phyloP scores from a whole-genome alignment of 1,140 invertebrate genomes.

The Doryteuthis pealeii region DNA sequence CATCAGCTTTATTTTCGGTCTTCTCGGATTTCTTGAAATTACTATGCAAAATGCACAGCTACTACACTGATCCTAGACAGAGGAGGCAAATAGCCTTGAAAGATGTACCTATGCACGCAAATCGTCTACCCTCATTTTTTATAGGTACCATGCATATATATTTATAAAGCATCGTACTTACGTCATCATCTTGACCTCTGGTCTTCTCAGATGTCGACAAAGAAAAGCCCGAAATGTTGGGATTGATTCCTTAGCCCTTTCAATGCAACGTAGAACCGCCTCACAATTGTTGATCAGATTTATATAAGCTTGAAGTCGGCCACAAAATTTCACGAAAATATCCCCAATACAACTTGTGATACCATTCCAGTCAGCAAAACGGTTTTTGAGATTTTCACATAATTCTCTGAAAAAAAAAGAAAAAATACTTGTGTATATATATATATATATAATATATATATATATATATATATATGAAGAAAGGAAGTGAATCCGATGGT shows the following conservation, averaged over 20 bases:
- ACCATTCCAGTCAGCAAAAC: constrained; percentile 45
- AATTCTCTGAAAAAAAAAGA: constrained; percentile 37
- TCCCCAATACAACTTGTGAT: constrained; percentile 53
- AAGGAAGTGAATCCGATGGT: too few relatives aligned
- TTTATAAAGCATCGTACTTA: too few relatives aligned
- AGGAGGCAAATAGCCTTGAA: too few relatives aligned
- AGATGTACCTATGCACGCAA: too few relatives aligned
- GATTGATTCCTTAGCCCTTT: constrained; percentile 45
- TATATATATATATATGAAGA: too few relatives aligned
- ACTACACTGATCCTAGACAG: too few relatives aligned
- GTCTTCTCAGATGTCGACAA: constrained; percentile 44
- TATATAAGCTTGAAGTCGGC: constrained; percentile 47
- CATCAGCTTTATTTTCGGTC: too few relatives aligned
- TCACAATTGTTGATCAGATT: constrained; percentile 56
- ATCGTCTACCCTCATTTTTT: too few relatives aligned
- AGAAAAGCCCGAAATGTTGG: constrained; percentile 53
- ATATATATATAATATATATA: neutral
- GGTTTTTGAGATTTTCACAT: constrained; percentile 43
- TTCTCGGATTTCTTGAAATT: too few relatives aligned
- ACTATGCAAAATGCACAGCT: too few relatives aligned
- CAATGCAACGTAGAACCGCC: constrained; percentile 48
- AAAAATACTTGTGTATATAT: neutral
- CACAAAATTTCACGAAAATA: constrained; percentile 53
- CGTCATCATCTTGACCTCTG: constrained; percentile 52
- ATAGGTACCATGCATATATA: too few relatives aligned